Evolutionary conservation across 2,888 invertebrate species (phyloP).

Genomic region (Serripes groenlandicus): DNA sequence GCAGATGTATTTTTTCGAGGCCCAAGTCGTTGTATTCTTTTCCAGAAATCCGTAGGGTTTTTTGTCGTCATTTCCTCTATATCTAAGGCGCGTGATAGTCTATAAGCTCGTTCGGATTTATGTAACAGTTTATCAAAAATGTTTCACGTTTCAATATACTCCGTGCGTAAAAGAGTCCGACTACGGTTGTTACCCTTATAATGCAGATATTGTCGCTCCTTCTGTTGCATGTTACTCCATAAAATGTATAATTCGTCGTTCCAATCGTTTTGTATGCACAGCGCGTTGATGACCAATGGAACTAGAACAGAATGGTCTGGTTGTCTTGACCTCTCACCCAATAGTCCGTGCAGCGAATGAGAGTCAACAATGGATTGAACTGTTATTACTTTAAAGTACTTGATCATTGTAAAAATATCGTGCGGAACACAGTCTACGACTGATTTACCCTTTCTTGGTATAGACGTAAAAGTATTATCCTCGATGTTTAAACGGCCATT

Average conservation of each 20-base stretch:
- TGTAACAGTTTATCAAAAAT: slow-evolving; percentile 32
- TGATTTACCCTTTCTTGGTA: neutral
- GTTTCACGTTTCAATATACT: too few relatives aligned
- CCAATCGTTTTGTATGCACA: slow-evolving; percentile 30
- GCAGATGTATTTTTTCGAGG: slow-evolving; percentile 30
- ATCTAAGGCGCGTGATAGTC: slow-evolving; percentile 4
- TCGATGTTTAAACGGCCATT: neutral
- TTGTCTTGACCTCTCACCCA: neutral
- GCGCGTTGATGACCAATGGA: slow-evolving; percentile 16
- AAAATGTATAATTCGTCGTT: slow-evolving; percentile 27
- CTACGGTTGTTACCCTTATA: neutral
- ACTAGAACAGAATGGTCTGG: slow-evolving; percentile 7
- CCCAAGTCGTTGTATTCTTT: slow-evolving; percentile 42
- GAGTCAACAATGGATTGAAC: neutral
- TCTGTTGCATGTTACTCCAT: slow-evolving; percentile 20
- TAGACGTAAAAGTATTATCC: slow-evolving; percentile 6
- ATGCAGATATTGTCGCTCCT: slow-evolving; percentile 23
- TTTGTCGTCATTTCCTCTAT: slow-evolving; percentile 38
- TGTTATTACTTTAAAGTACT: neutral
- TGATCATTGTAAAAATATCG: neutral
- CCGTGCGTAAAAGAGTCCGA: too few relatives aligned
- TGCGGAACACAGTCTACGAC: neutral
- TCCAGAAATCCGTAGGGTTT: slow-evolving; percentile 48
- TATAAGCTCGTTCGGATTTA: slow-evolving; percentile 31
- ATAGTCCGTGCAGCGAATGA: neutral